These are phyloP conservation scores for Odobenus rosmarus DNA, from an alignment of 2,113 vertebrate species.

Conservation along the genomic window DNA sequence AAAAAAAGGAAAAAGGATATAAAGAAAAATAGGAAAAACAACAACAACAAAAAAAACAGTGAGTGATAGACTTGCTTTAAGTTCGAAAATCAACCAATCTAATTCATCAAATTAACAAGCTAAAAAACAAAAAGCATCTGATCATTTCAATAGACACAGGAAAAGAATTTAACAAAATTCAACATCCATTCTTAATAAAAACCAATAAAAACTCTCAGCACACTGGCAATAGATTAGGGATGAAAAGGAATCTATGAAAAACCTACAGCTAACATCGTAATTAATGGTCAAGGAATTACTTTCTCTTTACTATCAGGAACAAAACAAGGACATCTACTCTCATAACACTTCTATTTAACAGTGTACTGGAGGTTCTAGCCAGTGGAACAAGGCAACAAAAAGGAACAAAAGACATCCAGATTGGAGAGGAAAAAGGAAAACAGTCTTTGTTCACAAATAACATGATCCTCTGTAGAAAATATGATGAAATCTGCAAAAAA, in stretches of 20 bases:
- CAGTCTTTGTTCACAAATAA: not conserved
- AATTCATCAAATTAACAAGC: not conserved
- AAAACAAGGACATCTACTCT: not conserved
- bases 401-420: not conserved
- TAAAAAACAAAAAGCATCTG: not conserved
- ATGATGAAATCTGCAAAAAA: not conserved
- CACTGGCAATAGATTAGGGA: not conserved
- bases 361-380: not conserved
- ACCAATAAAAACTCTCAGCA: not conserved
- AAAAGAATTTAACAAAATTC: not conserved
- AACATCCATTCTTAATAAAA: not conserved
- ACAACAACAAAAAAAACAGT: not conserved
- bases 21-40: not conserved
- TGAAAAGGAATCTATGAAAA: not conserved
- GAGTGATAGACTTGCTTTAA: not conserved
- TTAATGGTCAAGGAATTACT: not conserved
- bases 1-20: not conserved
- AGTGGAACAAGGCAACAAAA: not conserved
- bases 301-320: too few species aligned
- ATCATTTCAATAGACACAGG: not conserved
- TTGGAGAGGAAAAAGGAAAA: not conserved
- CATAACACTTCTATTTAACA: accelerated
- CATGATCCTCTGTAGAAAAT: not conserved
- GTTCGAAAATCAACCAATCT: not conserved
- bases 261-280: not conserved